Conservation (phyloP, 2,113 vertebrate species). For the Chelonoidis abingdonii region DNA sequence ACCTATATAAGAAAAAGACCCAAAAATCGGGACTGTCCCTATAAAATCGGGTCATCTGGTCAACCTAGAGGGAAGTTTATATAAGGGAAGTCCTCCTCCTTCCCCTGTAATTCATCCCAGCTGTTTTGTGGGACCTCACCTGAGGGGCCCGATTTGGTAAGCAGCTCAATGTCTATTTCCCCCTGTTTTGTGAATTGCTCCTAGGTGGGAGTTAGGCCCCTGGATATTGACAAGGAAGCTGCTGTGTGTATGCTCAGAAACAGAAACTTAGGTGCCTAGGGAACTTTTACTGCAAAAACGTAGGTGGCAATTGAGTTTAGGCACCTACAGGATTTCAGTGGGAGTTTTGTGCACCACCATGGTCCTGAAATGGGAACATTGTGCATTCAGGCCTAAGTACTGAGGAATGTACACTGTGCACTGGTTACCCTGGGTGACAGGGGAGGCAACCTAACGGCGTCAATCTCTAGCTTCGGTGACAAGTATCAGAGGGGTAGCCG, state of each 20-base stretch:
- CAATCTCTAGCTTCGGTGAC: too few relatives aligned
- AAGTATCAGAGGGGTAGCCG: too few relatives aligned
- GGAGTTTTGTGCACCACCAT: background rate
- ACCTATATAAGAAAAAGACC: too few relatives aligned
- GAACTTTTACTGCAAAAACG: background rate
- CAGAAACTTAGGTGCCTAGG: background rate
- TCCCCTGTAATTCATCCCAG: background rate
- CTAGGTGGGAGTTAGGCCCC: background rate
- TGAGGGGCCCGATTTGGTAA: background rate
- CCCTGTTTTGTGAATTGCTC: background rate
- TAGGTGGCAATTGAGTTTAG: background rate
- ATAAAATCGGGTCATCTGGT: too few relatives aligned
- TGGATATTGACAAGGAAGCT: too few relatives aligned
- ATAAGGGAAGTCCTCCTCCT: background rate
- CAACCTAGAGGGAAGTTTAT: background rate
- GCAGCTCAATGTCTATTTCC: background rate
- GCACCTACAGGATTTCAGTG: background rate
- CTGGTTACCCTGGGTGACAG: too few relatives aligned
- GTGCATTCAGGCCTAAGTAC: too few relatives aligned
- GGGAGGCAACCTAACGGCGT: too few relatives aligned
- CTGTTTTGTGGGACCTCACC: background rate
- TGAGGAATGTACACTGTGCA: too few relatives aligned
- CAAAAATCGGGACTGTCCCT: too few relatives aligned
- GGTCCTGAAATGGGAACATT: too few relatives aligned
- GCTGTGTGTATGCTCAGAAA: background rate